Conservation (phyloP, 2,797 vertebrate genomes). For the Notolepis coatsorum region DNA sequence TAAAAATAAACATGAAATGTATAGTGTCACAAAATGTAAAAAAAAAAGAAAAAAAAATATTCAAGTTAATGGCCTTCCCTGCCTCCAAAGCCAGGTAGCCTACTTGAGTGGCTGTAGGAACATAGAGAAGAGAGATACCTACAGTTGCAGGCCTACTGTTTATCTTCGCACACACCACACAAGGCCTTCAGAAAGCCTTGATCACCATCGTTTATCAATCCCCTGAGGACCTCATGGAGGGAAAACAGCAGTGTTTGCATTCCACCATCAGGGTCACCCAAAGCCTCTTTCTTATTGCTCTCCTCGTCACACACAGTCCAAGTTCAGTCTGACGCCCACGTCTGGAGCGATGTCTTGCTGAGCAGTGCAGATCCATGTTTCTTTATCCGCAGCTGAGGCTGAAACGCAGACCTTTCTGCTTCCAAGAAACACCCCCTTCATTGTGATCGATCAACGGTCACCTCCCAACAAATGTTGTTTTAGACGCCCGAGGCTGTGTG, state of each 20-base stretch:
- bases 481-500: slow-evolving; percentile 16
- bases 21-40: too few relatives aligned
- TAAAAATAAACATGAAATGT: too few relatives aligned
- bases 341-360: slow-evolving; percentile 67
- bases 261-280: slow-evolving; percentile 13
- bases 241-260: slow-evolving; percentile 33
- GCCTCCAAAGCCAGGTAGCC: neutral
- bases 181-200: slow-evolving; percentile 26
- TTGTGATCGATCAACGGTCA: slow-evolving; percentile 48
- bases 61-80: too few relatives aligned
- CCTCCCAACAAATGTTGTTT: slow-evolving; percentile 15
- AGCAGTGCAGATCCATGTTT: slow-evolving; percentile 69
- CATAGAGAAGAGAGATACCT: neutral
- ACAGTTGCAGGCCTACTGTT: too few relatives aligned
- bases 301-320: slow-evolving; percentile 55
- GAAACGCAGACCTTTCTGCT: slow-evolving; percentile 58
- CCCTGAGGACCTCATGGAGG: neutral
- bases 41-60: too few relatives aligned
- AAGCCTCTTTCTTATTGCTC: slow-evolving; percentile 40
- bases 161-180: neutral
- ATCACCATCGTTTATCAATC: slow-evolving; percentile 17
- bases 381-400: slow-evolving; percentile 68
- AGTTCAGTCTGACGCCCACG: slow-evolving; percentile 61
- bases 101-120: neutral
- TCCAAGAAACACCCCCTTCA: slow-evolving; percentile 52